Conservation (phyloP, 2,888 invertebrate species). For the Flexamia atlantica region DNA sequence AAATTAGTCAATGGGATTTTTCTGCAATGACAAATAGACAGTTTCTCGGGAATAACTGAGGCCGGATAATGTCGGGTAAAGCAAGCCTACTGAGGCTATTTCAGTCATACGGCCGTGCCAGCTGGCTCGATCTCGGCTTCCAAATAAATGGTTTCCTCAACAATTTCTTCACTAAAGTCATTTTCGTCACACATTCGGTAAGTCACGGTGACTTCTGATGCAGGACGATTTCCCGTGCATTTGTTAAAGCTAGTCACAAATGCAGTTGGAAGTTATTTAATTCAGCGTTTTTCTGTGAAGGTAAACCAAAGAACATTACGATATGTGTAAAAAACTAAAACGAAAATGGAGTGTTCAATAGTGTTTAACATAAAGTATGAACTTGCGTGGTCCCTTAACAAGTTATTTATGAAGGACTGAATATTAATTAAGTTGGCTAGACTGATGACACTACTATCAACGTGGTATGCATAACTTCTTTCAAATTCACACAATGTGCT, state of each 20-base stretch:
- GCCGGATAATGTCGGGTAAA: conserved; percentile 44
- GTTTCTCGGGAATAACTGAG: conserved; percentile 29
- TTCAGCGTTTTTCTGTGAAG: too few relatives aligned
- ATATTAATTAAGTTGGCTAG: too few relatives aligned
- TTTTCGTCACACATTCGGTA: not conserved
- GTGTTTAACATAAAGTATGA: too few relatives aligned
- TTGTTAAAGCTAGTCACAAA: not conserved
- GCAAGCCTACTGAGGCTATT: conserved; percentile 53
- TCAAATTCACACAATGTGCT: too few relatives aligned
- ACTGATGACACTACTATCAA: too few relatives aligned
- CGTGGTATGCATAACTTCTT: too few relatives aligned
- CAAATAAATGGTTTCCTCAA: conserved; percentile 53
- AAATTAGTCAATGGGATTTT: conserved; percentile 3
- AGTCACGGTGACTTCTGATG: not conserved
- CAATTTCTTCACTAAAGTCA: conserved; percentile 36
- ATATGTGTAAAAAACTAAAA: too few relatives aligned
- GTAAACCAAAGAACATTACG: too few relatives aligned
- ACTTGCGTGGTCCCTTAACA: too few relatives aligned
- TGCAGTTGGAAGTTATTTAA: too few relatives aligned
- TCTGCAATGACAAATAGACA: not conserved
- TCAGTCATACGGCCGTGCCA: not conserved
- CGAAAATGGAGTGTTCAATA: too few relatives aligned
- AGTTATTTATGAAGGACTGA: too few relatives aligned
- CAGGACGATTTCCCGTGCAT: not conserved
- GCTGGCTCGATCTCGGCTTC: conserved; percentile 1